Evolutionary conservation across 2,113 vertebrate genomes (phyloP), one percentile per base, ranked within the genome.

Genomic region (Grallaria varia): DNA sequence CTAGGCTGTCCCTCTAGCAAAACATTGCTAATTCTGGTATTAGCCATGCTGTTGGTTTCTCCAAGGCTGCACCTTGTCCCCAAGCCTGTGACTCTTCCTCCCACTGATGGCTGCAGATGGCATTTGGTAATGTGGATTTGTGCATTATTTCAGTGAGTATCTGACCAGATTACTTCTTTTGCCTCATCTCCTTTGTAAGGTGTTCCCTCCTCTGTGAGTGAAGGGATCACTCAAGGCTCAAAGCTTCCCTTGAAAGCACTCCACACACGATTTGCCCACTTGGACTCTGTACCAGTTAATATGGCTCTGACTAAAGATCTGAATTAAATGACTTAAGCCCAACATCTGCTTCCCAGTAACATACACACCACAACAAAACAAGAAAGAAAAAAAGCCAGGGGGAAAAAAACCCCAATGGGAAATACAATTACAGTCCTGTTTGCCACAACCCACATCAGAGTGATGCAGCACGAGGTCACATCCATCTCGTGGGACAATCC

Each of bases 241-340:
- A 60, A 74, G 63, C 30, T 78, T 69, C 74, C 49, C 85, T 62
- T 39, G 23, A 63, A 93, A 94, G 49, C 71, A 40, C 87, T 88
- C 82, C 71, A 90, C 52, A 39, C 49, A 50, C 71, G 83, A 90
- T 93, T 92, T 94, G 92, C 81, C 74, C 62, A 84, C 13, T 16
- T 90, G 96, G 62, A 74, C 73, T 72, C 66, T 74, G 15, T 30
- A 82, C 81, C 94, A 79, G 66, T 69, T 90, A 82, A 63, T 12
- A 83, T 0, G 4, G 67, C 67, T 96, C 72, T 93, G 59, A 62
- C 76, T 86, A 44, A 89, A 37, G 45, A 74, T 83, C 58, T 84
- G 6, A 93, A 93, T 95, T 93, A 84, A 97, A 95, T 88, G 71
- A 76, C 30, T 95, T 74, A 24, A 77, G 75, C 49, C 39, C 66